A percentile compares a stretch with the other conserved stretches of the same genome.
Conservation (phyloP, 2,888 invertebrate species). For the Polietes domitor region DNA sequence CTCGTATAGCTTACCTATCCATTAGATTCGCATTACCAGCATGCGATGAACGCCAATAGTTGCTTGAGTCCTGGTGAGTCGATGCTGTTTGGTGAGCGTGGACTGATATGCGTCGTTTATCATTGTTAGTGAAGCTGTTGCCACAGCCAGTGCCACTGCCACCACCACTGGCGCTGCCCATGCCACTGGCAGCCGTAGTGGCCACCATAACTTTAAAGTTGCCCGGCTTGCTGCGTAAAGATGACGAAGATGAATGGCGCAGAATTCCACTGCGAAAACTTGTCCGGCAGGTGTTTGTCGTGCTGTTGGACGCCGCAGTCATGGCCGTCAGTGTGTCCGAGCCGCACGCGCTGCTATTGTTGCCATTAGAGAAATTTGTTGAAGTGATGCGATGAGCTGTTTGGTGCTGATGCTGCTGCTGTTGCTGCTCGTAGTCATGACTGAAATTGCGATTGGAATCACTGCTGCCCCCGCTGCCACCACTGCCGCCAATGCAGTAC, state of each 20-base stretch:
- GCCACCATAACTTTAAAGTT: conserved; percentile 71
- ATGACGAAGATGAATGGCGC: conserved; percentile 73
- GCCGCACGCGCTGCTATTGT: conserved; percentile 40
- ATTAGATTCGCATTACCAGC: conserved; percentile 75
- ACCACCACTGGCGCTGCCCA: background rate
- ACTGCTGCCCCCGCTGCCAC: conserved; percentile 42
- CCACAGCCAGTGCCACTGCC: background rate
- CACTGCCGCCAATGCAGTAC: conserved; percentile 66
- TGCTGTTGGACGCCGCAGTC: conserved; percentile 52
- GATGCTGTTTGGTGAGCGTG: conserved; percentile 60
- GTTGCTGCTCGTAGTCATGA: conserved; percentile 64
- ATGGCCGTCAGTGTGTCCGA: conserved; percentile 2
- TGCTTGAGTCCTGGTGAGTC: conserved; percentile 64
- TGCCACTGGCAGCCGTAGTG: conserved; percentile 63
- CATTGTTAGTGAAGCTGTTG: conserved; percentile 42
- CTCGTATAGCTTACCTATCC: conserved; percentile 74
- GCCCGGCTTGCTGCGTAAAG: conserved; percentile 70
- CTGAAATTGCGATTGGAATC: conserved; percentile 76
- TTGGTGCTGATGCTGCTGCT: conserved; percentile 61
- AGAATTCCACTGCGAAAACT: conserved; percentile 74
- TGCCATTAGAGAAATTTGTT: conserved; percentile 67
- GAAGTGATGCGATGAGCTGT: conserved; percentile 59
- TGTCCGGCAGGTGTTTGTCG: conserved; percentile 62
- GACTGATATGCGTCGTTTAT: conserved; percentile 59
- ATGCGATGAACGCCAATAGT: conserved; percentile 74